A percentile compares a stretch with the other conserved stretches of the same genome.
Evolutionary conservation across 2,113 vertebrate species (phyloP).

Genomic region (Ophthalmolycus amberensis): DNA sequence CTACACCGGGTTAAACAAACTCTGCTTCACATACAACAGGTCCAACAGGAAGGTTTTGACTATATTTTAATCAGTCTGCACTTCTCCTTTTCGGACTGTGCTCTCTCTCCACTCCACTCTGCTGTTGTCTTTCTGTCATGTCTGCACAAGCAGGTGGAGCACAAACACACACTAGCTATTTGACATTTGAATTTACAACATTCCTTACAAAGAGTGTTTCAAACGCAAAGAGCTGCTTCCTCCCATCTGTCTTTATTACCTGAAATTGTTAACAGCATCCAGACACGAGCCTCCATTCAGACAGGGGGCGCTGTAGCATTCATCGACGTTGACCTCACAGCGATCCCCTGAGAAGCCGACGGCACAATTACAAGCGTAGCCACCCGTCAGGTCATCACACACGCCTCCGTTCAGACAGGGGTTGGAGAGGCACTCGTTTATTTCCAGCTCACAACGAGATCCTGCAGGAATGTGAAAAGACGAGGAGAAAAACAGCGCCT

Average conservation of each 20-base stretch:
- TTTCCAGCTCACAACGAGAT: conserved; percentile 89
- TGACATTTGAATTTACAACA: not conserved
- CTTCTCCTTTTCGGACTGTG: no score
- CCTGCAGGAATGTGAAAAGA: conserved; percentile 61
- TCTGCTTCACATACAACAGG: no score
- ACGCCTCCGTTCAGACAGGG: conserved; percentile 91
- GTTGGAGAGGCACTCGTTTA: conserved; percentile 92
- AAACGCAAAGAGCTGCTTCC: not conserved
- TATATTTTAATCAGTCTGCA: no score
- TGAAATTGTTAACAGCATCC: conserved; percentile 90
- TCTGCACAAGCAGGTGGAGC: no score
- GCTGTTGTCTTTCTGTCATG: no score
- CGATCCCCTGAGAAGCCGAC: conserved; percentile 88
- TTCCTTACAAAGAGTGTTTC: no score
- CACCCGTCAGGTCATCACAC: conserved; percentile 89
- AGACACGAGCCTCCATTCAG: conserved; percentile 90
- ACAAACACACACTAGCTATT: no score
- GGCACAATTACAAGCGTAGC: conserved; percentile 89
- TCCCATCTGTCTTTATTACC: conserved; percentile 78
- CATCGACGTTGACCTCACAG: conserved; percentile 92
- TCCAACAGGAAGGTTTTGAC: no score
- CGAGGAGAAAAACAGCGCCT: not conserved
- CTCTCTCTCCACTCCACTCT: no score
- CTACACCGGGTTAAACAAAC: no score
- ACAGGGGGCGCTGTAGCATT: conserved; percentile 92